phyloP scores from a whole-genome alignment of 2,888 invertebrate species.

The Cryptophagus acutangulus region DNA sequence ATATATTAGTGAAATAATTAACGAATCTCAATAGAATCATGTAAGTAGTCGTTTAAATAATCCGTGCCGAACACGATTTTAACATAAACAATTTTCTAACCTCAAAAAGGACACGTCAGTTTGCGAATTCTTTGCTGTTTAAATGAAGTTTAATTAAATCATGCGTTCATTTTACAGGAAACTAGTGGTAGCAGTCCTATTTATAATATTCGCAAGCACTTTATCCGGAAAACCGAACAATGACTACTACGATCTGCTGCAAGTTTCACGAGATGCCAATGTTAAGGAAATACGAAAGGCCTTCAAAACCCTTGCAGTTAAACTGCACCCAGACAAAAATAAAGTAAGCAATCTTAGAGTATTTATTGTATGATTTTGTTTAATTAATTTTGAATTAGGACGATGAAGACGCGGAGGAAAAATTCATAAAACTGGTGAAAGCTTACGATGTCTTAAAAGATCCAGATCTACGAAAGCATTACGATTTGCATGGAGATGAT shows the following conservation, averaged over 20 bases:
- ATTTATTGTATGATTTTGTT: neutral
- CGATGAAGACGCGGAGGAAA: conserved; percentile 66
- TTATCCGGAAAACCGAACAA: neutral
- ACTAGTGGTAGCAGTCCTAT: no score
- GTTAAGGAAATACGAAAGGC: conserved; percentile 65
- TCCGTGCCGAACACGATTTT: no score
- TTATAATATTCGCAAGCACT: neutral
- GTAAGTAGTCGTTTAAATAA: no score
- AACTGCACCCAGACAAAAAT: conserved; percentile 69
- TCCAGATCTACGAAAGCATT: conserved; percentile 69
- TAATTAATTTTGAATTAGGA: conserved; percentile 52
- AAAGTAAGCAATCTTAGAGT: conserved; percentile 38
- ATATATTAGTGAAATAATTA: no score
- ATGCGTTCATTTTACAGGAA: conserved; percentile 1
- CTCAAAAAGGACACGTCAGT: no score
- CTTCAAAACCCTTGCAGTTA: conserved; percentile 67
- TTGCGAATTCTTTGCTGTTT: no score
- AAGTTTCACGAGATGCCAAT: conserved; percentile 58
- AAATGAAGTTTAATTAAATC: no score
- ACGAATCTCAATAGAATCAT: no score
- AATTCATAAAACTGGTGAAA: conserved; percentile 72
- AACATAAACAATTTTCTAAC: no score
- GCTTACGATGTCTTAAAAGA: conserved; percentile 87
- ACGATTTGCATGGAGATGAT: conserved; percentile 74
- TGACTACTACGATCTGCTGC: conserved; percentile 45